Percentiles rank a stretch among this genome's conserved stretches.
Conservation (phyloP, 2,797 vertebrate species). For the Balearica regulorum region DNA sequence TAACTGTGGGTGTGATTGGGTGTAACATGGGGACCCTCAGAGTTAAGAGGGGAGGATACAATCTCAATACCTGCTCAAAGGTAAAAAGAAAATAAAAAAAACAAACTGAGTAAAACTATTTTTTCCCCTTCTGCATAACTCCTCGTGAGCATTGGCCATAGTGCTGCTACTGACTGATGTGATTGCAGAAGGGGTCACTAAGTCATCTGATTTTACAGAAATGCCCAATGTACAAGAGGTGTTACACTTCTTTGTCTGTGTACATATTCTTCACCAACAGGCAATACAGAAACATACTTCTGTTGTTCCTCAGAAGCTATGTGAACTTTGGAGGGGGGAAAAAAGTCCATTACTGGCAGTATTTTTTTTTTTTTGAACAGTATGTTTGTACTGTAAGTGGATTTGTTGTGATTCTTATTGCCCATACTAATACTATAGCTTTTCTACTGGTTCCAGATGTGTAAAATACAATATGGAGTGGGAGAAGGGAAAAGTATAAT, state of each 20-base stretch:
- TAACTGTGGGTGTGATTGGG: neutral
- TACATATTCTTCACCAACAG: too few relatives aligned
- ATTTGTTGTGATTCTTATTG: slow-evolving; percentile 31
- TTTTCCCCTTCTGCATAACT: neutral
- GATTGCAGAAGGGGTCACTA: neutral
- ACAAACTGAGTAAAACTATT: neutral
- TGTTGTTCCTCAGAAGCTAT: neutral
- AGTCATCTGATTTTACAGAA: neutral
- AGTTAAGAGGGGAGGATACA: neutral
- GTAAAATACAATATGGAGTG: neutral
- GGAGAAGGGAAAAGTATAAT: neutral
- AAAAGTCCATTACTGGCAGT: neutral
- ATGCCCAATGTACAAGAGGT: neutral
- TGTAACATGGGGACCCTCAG: neutral
- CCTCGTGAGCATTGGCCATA: neutral
- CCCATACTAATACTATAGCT: neutral
- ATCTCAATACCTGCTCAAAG: neutral
- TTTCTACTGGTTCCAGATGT: slow-evolving; percentile 30
- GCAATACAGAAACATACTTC: too few relatives aligned
- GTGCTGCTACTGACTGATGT: neutral
- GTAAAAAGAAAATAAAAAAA: neutral
- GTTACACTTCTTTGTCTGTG: neutral
- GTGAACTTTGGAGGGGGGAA: neutral
- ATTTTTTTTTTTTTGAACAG: neutral
- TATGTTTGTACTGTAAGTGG: neutral